A percentile compares a stretch with the other conserved stretches of the same genome.
Evolutionary conservation across 2,888 invertebrate species (phyloP).

Genomic region (Tridacna gigas): DNA sequence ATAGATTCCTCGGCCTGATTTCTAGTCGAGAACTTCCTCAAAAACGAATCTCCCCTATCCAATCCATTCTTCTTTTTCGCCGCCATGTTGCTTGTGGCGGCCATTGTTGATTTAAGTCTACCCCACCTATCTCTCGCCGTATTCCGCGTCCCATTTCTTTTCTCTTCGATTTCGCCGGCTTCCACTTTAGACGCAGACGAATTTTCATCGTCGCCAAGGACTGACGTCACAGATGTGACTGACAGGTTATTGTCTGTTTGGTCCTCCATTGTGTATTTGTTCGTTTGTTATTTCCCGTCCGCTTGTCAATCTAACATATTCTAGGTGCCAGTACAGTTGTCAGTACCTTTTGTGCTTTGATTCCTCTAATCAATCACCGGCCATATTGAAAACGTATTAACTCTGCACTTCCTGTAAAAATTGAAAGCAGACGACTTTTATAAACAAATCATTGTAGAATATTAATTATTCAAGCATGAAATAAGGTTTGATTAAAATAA

Average conservation of each 20-base stretch:
- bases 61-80: constrained; percentile 72
- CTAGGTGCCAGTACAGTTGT: not conserved
- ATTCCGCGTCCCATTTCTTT: constrained; percentile 15
- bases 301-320: constrained; percentile 3
- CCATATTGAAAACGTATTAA: not conserved
- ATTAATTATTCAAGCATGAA: not conserved
- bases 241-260: constrained; percentile 9
- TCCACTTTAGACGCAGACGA: constrained; percentile 7
- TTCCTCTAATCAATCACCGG: not conserved
- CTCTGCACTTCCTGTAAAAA: too few species aligned
- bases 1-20: constrained; percentile 86
- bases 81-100: constrained; percentile 74
- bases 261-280: constrained; percentile 10
- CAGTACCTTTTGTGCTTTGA: not conserved
- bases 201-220: not conserved
- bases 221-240: constrained; percentile 2
- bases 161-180: not conserved
- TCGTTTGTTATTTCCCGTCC: not conserved
- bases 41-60: constrained; percentile 87
- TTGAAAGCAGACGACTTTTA: not conserved
- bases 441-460: not conserved
- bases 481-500: not conserved
- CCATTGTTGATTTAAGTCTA: constrained; percentile 54
- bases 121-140: constrained; percentile 58
- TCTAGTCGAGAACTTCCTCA: constrained; percentile 96